Percentiles rank a stretch among this genome's conserved stretches.
phyloP scores from a whole-genome alignment of 2,888 invertebrate genomes.

The Choreutis nemorana region DNA sequence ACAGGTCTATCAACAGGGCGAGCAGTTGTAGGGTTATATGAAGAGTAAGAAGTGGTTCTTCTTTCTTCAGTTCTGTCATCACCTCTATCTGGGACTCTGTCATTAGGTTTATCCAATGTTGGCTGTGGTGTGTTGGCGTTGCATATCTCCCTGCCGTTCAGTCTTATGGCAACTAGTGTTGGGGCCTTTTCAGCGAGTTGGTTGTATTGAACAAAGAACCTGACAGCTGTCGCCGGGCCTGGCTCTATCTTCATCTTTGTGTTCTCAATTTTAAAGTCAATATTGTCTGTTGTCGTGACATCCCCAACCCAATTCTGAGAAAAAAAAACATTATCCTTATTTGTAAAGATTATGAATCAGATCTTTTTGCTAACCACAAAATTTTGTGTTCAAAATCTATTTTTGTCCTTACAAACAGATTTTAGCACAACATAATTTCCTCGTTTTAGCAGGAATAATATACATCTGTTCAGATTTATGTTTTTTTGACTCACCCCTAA shows the following conservation, averaged over 20 bases:
- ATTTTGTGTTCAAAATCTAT: too few relatives aligned
- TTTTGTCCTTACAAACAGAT: too few relatives aligned
- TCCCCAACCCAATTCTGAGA: conserved; percentile 68
- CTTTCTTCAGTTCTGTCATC: too few relatives aligned
- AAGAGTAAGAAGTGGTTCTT: conserved; percentile 7
- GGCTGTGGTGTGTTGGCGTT: conserved; percentile 42
- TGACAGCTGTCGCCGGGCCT: conserved; percentile 59
- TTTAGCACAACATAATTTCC: too few relatives aligned
- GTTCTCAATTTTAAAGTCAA: conserved; percentile 66
- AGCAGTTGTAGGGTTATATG: conserved; percentile 7
- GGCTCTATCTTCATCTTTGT: conserved; percentile 64
- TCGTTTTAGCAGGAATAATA: too few relatives aligned
- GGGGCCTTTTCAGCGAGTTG: conserved; percentile 52
- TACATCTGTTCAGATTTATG: too few relatives aligned
- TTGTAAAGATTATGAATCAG: too few relatives aligned
- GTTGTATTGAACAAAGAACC: conserved; percentile 70
- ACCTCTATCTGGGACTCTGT: too few relatives aligned
- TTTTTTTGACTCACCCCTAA: conserved; percentile 62
- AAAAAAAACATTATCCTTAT: too few relatives aligned
- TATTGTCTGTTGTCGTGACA: conserved; percentile 64
- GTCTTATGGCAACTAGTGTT: conserved; percentile 46
- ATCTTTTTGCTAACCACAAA: too few relatives aligned
- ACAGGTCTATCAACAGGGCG: conserved; percentile 4
- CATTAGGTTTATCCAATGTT: conserved; percentile 22
- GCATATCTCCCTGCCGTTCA: conserved; percentile 69